A percentile compares a stretch with the other conserved stretches of the same genome.
phyloP scores from a whole-genome alignment of 2,113 vertebrate species.

The Zapornia atra region DNA sequence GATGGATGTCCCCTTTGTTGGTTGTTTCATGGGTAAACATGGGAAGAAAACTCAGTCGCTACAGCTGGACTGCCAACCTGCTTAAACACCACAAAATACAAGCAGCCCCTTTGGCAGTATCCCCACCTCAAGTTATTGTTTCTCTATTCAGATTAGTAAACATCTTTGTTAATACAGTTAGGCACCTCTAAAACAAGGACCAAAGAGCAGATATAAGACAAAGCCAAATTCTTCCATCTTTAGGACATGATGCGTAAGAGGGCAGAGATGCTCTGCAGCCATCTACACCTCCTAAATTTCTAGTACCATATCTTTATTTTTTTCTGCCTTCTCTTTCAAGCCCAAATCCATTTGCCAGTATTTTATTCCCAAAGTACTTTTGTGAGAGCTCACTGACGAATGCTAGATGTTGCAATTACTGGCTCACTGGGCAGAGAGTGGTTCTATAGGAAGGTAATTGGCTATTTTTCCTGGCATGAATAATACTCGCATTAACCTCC shows the following conservation, averaged over 20 bases:
- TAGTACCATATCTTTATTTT: neutral
- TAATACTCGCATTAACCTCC: slow-evolving; percentile 42
- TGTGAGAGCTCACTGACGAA: slow-evolving; percentile 25
- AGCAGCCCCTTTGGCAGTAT: neutral
- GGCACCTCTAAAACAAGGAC: neutral
- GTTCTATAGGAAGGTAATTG: slow-evolving; percentile 57
- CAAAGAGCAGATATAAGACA: neutral
- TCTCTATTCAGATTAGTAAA: neutral
- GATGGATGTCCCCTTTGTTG: neutral
- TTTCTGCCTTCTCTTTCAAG: neutral
- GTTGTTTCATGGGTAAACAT: neutral
- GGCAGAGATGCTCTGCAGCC: neutral
- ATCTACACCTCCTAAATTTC: neutral
- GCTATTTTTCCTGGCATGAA: slow-evolving; percentile 67
- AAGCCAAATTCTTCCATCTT: neutral
- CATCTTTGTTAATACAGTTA: neutral
- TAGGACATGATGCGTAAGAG: neutral
- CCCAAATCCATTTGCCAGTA: neutral
- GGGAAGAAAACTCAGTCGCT: neutral
- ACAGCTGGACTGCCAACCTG: neutral
- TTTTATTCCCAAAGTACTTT: slow-evolving; percentile 16
- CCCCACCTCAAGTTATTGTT: neutral
- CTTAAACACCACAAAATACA: neutral
- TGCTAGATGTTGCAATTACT: slow-evolving; percentile 47
- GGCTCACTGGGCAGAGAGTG: slow-evolving; percentile 44